These are phyloP conservation scores for Phoebastria nigripes DNA, from an alignment of 2,797 vertebrate genomes.

Conservation along the genomic window DNA sequence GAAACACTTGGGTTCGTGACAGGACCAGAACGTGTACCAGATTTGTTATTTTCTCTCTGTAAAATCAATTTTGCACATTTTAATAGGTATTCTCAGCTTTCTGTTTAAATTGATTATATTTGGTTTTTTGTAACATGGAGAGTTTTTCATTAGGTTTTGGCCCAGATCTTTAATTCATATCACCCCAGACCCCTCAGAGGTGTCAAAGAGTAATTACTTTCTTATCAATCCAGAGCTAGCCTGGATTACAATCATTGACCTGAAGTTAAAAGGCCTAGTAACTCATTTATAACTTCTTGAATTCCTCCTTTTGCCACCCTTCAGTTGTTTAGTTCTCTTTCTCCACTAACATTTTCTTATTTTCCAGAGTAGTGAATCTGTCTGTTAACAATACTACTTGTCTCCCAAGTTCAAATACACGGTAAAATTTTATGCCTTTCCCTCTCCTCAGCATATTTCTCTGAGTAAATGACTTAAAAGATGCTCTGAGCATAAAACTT, in stretches of 20 bases:
- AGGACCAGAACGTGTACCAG: neutral
- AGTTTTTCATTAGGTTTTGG: neutral
- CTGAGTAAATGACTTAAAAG: neutral
- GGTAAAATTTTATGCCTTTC: neutral
- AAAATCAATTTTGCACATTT: conserved; percentile 26
- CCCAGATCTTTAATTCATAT: neutral
- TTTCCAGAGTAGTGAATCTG: neutral
- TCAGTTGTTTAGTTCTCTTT: neutral
- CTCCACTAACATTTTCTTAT: neutral
- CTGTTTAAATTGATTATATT: conserved; percentile 4
- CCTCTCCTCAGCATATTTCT: neutral
- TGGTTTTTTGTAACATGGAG: neutral
- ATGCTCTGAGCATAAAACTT: neutral
- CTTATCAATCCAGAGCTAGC: neutral
- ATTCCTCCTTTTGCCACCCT: neutral
- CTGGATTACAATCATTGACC: neutral
- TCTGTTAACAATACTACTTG: neutral
- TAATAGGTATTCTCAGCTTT: neutral
- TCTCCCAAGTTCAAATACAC: neutral
- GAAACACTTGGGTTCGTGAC: neutral
- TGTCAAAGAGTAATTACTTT: neutral
- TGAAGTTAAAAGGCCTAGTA: neutral
- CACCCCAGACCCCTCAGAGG: neutral
- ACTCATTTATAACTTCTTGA: neutral
- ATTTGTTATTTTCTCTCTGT: neutral